Percentiles rank a stretch among this genome's conserved stretches.
Evolutionary conservation across 2,113 vertebrate genomes (phyloP).

Genomic region (Megaleporinus macrocephalus): DNA sequence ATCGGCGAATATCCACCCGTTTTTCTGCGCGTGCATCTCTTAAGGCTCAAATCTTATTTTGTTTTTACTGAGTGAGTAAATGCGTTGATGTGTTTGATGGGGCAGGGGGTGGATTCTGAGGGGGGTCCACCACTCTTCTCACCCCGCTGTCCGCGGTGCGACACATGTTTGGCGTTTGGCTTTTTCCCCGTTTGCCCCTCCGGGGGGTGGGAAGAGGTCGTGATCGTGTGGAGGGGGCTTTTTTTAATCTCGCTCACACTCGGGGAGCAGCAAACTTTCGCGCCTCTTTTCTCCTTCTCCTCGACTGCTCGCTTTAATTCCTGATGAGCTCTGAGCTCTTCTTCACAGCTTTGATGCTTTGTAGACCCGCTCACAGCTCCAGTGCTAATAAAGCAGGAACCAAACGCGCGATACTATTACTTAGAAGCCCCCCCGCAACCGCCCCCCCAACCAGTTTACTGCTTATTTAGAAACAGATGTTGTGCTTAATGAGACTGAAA

Average conservation of each 20-base stretch:
- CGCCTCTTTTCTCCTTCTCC: conserved; percentile 50
- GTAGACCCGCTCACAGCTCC: conserved; percentile 42
- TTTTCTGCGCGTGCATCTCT: too few species aligned
- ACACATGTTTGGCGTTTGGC: conserved; percentile 55
- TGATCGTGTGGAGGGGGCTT: neutral
- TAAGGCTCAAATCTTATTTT: too few species aligned
- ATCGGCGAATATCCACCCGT: too few species aligned
- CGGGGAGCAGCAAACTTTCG: conserved; percentile 63
- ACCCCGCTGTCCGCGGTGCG: neutral
- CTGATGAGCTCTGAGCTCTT: conserved; percentile 65
- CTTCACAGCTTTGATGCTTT: conserved; percentile 41
- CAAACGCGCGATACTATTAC: conserved; percentile 50
- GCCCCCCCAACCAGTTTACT: conserved; percentile 1
- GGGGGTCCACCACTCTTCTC: neutral
- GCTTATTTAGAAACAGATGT: conserved; percentile 55
- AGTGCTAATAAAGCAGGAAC: conserved; percentile 60
- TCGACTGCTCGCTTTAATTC: conserved; percentile 63
- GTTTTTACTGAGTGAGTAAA: neutral
- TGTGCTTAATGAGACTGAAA: conserved; percentile 30
- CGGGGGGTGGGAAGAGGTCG: neutral
- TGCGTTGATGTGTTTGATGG: neutral
- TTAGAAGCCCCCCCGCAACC: neutral
- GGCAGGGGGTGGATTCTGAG: too few species aligned
- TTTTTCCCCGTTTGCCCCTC: conserved; percentile 65
- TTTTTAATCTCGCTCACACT: conserved; percentile 56